Base-by-base conservation (phyloP, 2,888 invertebrate genomes). In the Didymodactylos carnosus region DNA sequence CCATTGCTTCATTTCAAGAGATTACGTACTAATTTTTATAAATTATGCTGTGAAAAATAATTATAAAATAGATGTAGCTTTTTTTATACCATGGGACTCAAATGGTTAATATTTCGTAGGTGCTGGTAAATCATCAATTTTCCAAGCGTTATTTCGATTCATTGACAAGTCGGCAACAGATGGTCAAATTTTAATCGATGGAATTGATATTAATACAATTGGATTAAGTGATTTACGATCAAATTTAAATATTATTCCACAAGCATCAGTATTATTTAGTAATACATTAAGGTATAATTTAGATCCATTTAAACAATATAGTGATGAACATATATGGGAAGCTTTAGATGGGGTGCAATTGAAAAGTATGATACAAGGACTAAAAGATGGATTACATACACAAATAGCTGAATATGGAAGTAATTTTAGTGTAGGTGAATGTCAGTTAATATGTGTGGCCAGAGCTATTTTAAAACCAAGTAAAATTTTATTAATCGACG, bases 221-320 rank as follows among this genome's bases (percentile, higher is more conserved):
- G 73, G 75, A 3, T 43, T 75, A 29, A 70, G 70, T 39, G 70
- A 75, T 62, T 40, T 75, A 23, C 39, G 72, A 40, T 39, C 53
- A 16, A 75, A 75, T 14, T 53, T 77, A n/a, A 77, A 77, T 25
- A 76, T 77, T 29, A 77, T 77, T 39, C 77, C 77, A 14, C 62
- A 62, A 29, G 82, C 83, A 76, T 82, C 83, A 27, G 82, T 83
- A 13, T 75, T 83, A 41, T 83, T 83, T 77, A 81, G 82, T 69
- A 82, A 82, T 10, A 77, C 79, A 16, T 76, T 83, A 62, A 77
- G 82, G 23, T 80, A 81, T 79, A 83, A 83, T 76, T 77, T 84
- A 7, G 83, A 83, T 75, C 83, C 83, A n/a, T 81, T 82, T 78
- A 79, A 79, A 27, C 53, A 77, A 41, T 80, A 81, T 76, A 77